Percentiles rank a stretch among this genome's conserved stretches.
Evolutionary conservation across 2,797 vertebrate species (phyloP).

Genomic region (Potorous gilbertii): DNA sequence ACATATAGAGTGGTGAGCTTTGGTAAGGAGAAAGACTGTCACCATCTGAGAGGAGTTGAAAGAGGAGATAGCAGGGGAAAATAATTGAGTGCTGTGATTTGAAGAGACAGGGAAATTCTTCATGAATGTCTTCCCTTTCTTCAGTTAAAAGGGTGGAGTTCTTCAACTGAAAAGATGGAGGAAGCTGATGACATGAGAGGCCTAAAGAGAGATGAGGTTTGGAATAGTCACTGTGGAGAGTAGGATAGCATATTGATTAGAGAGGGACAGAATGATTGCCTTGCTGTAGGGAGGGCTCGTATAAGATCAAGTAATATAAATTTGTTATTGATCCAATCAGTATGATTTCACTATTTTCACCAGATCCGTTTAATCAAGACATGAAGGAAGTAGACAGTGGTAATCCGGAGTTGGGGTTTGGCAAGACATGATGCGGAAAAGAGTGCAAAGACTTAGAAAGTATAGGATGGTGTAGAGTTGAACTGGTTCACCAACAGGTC

Average conservation of each 20-base stretch:
- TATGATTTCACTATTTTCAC: background rate
- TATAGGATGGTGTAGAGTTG: background rate
- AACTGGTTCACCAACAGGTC: background rate
- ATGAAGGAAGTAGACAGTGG: background rate
- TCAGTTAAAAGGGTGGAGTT: background rate
- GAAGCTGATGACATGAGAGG: background rate
- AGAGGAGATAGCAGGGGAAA: background rate
- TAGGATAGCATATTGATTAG: background rate
- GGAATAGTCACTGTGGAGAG: background rate
- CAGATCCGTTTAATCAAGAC: background rate
- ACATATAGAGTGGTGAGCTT: background rate
- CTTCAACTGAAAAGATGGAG: background rate
- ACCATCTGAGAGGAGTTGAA: background rate
- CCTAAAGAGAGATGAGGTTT: background rate
- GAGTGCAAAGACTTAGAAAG: background rate
- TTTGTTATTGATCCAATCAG: background rate
- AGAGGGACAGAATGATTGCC: background rate
- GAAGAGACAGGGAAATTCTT: background rate
- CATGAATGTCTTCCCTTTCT: background rate
- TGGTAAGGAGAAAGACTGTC: background rate
- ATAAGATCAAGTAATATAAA: background rate
- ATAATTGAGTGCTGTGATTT: background rate
- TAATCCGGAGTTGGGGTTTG: background rate
- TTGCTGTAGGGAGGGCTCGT: background rate
- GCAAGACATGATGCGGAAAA: background rate